Conservation (phyloP, 2,797 vertebrate genomes). For the Scyliorhinus canicula region DNA sequence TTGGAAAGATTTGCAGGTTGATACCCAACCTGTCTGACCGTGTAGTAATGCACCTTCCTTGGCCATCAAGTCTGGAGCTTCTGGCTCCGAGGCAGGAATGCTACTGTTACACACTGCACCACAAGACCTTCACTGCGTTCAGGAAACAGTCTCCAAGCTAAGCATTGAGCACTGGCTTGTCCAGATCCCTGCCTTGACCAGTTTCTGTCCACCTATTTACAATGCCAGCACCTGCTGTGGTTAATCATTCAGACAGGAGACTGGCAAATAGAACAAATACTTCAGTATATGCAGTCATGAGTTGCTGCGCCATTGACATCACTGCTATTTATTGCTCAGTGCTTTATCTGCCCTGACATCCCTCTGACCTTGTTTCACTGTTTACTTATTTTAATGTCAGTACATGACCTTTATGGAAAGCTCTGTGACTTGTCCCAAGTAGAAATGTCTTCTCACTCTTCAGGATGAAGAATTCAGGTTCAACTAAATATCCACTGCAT, state of each 20-base stretch:
- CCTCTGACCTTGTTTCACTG: neutral
- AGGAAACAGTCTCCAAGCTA: too few relatives aligned
- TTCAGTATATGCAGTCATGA: neutral
- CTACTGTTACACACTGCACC: too few relatives aligned
- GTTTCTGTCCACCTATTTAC: neutral
- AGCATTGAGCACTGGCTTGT: too few relatives aligned
- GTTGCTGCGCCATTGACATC: neutral
- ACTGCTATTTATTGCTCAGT: neutral
- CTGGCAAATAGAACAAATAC: neutral
- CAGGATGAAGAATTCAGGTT: neutral
- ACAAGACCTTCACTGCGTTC: too few relatives aligned
- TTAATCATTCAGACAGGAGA: neutral
- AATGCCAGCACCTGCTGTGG: neutral
- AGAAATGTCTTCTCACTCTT: neutral
- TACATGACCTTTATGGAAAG: neutral
- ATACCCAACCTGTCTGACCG: too few relatives aligned
- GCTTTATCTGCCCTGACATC: neutral
- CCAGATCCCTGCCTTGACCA: too few relatives aligned
- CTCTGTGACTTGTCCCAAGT: neutral
- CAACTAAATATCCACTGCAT: neutral
- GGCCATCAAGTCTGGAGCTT: too few relatives aligned
- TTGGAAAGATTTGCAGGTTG: too few relatives aligned
- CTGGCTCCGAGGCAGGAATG: too few relatives aligned
- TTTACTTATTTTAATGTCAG: neutral
- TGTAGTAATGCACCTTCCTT: too few relatives aligned